Conservation (phyloP, 1,140 invertebrate genomes). For the Hypsibius dujardini region DNA sequence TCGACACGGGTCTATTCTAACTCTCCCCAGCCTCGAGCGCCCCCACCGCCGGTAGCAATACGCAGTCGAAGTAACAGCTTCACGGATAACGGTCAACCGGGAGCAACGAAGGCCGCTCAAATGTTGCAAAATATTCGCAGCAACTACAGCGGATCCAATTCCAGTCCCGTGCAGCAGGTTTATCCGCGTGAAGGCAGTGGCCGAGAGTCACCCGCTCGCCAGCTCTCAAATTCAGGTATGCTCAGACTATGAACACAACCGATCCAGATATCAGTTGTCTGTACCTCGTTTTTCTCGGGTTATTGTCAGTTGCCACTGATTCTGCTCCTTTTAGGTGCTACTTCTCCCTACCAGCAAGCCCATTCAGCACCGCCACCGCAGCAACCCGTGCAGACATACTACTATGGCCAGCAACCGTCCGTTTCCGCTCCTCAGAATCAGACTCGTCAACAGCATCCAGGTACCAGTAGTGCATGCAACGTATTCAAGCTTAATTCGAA, state of each 20-base stretch:
- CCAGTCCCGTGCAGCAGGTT: neutral
- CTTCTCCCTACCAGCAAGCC: neutral
- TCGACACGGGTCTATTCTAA: neutral
- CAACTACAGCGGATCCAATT: neutral
- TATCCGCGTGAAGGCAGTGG: neutral
- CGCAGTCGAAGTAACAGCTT: neutral
- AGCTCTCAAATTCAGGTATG: neutral
- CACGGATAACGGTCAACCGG: neutral
- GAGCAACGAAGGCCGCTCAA: constrained; percentile 2
- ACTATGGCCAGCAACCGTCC: neutral
- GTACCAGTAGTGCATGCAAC: no score
- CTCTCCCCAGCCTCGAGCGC: neutral
- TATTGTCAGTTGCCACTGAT: no score
- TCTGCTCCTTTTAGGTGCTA: no score
- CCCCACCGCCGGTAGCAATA: neutral
- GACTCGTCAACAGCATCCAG: no score
- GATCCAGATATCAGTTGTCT: neutral
- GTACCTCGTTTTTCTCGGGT: neutral
- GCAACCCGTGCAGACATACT: neutral
- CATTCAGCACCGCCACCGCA: neutral
- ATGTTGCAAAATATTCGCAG: neutral
- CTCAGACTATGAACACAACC: neutral
- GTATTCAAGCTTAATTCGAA: no score
- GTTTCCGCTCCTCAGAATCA: neutral
- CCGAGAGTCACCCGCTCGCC: neutral